Evolutionary conservation across 2,797 vertebrate genomes (phyloP).

Genomic region (Anguilla anguilla): DNA sequence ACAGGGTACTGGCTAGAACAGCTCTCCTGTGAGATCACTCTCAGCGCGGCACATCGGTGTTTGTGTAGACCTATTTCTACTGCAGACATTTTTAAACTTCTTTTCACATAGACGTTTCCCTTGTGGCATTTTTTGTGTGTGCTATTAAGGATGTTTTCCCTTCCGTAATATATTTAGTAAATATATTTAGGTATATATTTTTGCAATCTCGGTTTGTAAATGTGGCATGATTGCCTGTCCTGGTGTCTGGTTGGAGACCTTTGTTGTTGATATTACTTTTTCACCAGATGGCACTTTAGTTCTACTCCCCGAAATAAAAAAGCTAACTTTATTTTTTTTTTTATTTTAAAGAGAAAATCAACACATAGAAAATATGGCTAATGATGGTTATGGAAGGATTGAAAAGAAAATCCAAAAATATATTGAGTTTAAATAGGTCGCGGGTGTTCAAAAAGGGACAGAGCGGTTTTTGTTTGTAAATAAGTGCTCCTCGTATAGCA

Average conservation of each 20-base stretch:
- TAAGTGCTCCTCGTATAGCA: background rate
- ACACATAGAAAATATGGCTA: background rate
- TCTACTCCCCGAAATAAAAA: too few species aligned
- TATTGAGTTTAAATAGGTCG: background rate
- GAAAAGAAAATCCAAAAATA: background rate
- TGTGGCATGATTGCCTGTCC: too few species aligned
- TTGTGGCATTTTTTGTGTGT: background rate
- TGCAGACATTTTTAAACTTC: background rate
- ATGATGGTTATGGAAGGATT: background rate
- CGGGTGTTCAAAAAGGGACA: background rate
- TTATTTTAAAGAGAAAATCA: background rate
- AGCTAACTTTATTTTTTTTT: too few species aligned
- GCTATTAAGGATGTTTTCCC: background rate
- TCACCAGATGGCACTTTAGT: too few species aligned
- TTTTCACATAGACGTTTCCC: background rate
- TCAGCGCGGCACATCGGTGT: background rate
- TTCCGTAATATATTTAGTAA: background rate
- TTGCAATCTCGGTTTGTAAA: too few species aligned
- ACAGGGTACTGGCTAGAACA: background rate
- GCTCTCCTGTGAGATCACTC: background rate
- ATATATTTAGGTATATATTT: background rate
- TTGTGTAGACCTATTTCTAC: background rate
- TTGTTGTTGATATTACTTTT: too few species aligned
- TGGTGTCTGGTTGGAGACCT: too few species aligned
- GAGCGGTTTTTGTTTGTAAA: background rate